A percentile compares a stretch with the other conserved stretches of the same genome.
phyloP scores from a whole-genome alignment of 2,888 invertebrate species.

The Timema cristinae region DNA sequence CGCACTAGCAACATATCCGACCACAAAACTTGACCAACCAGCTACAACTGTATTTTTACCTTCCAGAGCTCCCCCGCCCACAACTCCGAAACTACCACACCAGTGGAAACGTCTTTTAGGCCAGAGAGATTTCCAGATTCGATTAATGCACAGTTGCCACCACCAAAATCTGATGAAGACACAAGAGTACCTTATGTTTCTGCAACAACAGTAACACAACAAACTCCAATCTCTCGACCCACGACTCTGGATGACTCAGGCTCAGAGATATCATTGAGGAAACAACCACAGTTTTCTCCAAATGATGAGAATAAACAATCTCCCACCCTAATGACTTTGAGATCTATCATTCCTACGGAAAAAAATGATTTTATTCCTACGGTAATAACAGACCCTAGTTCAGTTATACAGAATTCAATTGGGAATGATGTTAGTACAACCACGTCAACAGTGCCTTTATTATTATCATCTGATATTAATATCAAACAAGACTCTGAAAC shows the following conservation, averaged over 20 bases:
- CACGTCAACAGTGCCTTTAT: too few relatives aligned
- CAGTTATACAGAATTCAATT: too few relatives aligned
- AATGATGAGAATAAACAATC: too few relatives aligned
- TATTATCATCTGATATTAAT: too few relatives aligned
- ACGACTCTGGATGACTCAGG: not conserved
- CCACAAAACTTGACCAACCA: not conserved
- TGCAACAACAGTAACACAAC: slow-evolving; percentile 32
- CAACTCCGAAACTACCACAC: not conserved
- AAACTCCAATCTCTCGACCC: not conserved
- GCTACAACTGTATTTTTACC: slow-evolving; percentile 7
- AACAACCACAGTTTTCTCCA: too few relatives aligned
- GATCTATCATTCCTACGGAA: too few relatives aligned
- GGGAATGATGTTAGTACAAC: too few relatives aligned
- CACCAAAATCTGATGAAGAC: slow-evolving; percentile 39
- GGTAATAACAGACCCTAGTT: too few relatives aligned
- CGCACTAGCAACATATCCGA: slow-evolving; percentile 40
- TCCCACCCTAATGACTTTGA: too few relatives aligned
- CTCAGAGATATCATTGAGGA: not conserved
- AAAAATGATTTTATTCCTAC: too few relatives aligned
- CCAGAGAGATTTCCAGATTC: slow-evolving; percentile 37
- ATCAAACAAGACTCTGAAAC: too few relatives aligned
- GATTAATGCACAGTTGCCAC: slow-evolving; percentile 43
- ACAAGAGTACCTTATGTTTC: slow-evolving; percentile 37
- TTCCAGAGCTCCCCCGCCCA: not conserved
- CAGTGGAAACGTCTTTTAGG: slow-evolving; percentile 26